Percentiles rank a stretch among this genome's conserved stretches.
Evolutionary conservation across 2,888 invertebrate species (phyloP).

Genomic region (Nesidiocoris tenuis): DNA sequence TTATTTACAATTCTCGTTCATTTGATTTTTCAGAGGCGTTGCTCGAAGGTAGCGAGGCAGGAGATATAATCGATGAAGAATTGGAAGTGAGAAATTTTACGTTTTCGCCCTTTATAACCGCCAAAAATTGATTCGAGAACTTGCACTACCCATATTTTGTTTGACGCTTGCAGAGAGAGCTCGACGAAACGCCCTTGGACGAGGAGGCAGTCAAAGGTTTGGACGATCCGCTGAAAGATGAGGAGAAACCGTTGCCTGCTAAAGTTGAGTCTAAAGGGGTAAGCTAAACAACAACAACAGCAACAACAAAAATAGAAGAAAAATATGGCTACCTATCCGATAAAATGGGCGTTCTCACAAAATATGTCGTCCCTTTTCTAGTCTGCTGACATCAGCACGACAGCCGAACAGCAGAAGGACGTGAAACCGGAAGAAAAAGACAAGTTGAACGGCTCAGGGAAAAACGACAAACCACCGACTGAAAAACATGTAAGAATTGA

Average conservation of each 20-base stretch:
- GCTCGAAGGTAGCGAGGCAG: constrained; percentile 45
- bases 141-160: too few relatives aligned
- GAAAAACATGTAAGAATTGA: constrained; percentile 22
- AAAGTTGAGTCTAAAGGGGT: neutral
- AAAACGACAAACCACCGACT: neutral
- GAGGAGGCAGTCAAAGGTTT: constrained; percentile 22
- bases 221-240: constrained; percentile 18
- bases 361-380: too few relatives aligned
- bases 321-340: too few relatives aligned
- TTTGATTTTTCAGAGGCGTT: constrained; percentile 41
- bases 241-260: neutral
- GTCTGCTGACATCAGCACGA: too few relatives aligned
- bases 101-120: neutral
- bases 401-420: neutral
- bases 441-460: constrained; percentile 6
- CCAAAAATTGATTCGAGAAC: too few relatives aligned
- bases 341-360: too few relatives aligned
- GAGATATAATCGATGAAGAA: constrained; percentile 45
- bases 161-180: constrained; percentile 26
- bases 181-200: constrained; percentile 36
- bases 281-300: too few relatives aligned
- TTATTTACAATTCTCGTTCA: neutral
- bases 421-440: neutral
- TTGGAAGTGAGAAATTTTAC: constrained; percentile 37
- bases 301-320: too few relatives aligned